Evolutionary conservation across 2,888 invertebrate species (phyloP), one percentile per base, ranked within the genome.

Genomic region (Bombylius discolor): DNA sequence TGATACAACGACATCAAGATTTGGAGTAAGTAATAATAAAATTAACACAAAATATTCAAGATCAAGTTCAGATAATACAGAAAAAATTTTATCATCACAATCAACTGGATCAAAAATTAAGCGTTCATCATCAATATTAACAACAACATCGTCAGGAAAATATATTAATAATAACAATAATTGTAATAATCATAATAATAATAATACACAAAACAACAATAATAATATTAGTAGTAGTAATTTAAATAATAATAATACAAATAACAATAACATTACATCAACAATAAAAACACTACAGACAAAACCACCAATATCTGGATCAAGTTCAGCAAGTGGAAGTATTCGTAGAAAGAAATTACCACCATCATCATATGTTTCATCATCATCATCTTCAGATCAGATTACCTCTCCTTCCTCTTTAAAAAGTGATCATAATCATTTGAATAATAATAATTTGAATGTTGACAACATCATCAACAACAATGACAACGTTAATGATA

Each of bases 1-100:
- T 73, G 72, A 72, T 70, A 64, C 72, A 70, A 64, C 71, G 70
- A 64, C 60, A 45, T 45, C 51, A 62, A 70, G 73, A 72, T 72
- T 69, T 70, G 72, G 73, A 72, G 73, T 73, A 67, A 74, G 73
- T 73, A 68, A 39, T 58, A 57, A 54, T 61, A 57, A 47, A 47
- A 59, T 57, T n/a, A 56, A 47, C 44, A 49, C 12, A 33, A 58
- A 56, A 59, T 59, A 55, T 56, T 53, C 56, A 61, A 57, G 59
- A 51, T 53, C 58, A 56, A 60, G 59, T 58, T 56, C 59, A 58
- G 62, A 60, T 54, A 57, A 55, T 52, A 56, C 57, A 58, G 57
- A 58, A 39, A 23, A 23, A 2, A 23, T 23, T 23, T 23, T 23
- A 23, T 33, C 52, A 52, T 51, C 51, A 45, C 1, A 23, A 23